Conservation (phyloP, 2,888 invertebrate genomes). For the Chrysina gloriosa region DNA sequence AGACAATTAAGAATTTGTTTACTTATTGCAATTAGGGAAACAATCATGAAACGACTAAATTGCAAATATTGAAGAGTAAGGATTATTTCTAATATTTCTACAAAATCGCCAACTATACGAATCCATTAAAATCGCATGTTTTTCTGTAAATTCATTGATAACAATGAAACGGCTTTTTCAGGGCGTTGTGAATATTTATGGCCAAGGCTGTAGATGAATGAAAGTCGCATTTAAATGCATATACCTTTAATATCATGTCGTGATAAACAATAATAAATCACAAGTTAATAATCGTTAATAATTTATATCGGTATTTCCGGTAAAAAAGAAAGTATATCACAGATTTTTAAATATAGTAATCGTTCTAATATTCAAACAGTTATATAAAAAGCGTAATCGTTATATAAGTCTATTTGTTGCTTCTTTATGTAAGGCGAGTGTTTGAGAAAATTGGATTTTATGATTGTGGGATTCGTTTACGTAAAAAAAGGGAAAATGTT, state of each 20-base stretch:
- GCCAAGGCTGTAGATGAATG: conserved; percentile 23
- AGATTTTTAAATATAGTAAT: conserved; percentile 32
- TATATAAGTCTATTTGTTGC: conserved; percentile 17
- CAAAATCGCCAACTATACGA: too few relatives aligned
- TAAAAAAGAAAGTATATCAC: conserved; percentile 30
- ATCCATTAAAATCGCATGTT: too few relatives aligned
- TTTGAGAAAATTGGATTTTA: neutral
- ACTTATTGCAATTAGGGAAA: too few relatives aligned
- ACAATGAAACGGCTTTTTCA: too few relatives aligned
- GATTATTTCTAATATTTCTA: too few relatives aligned
- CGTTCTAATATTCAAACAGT: conserved; percentile 1
- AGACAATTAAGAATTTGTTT: too few relatives aligned
- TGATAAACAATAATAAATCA: conserved; percentile 33
- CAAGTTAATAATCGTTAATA: conserved; percentile 27
- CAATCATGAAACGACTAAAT: too few relatives aligned
- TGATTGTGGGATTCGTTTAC: neutral
- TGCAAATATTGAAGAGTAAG: too few relatives aligned
- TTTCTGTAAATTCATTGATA: too few relatives aligned
- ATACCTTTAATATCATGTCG: conserved; percentile 24
- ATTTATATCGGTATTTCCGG: conserved; percentile 12
- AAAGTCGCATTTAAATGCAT: neutral
- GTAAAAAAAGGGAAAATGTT: too few relatives aligned
- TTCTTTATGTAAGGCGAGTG: neutral
- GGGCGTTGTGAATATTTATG: too few relatives aligned
- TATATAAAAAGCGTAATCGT: conserved; percentile 33